Evolutionary conservation across 1,140 invertebrate genomes (phyloP).

Genomic region (Proctacanthus coquilletti): DNA sequence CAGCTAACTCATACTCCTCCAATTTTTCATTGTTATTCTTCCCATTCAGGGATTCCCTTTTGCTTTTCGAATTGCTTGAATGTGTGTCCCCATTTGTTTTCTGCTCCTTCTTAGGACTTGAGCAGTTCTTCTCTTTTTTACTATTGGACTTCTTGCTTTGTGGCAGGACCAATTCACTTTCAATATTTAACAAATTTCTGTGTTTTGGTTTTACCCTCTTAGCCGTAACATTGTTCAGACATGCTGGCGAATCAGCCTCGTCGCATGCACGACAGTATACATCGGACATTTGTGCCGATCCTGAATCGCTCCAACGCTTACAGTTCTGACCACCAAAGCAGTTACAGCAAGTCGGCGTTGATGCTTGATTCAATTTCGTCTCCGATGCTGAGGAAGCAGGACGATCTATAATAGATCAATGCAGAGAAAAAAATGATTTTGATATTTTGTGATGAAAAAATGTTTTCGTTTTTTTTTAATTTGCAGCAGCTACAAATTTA

Average conservation of each 20-base stretch:
- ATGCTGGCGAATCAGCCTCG: slow-evolving; percentile 33
- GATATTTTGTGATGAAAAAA: neutral
- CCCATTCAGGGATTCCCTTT: slow-evolving; percentile 11
- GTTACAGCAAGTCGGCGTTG: slow-evolving; percentile 27
- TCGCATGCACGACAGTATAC: slow-evolving; percentile 31
- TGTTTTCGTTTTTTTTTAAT: slow-evolving; percentile 4
- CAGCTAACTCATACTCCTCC: slow-evolving; percentile 39
- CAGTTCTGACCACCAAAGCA: slow-evolving; percentile 28
- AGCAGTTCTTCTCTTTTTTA: slow-evolving; percentile 13
- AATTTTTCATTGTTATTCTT: slow-evolving; percentile 10
- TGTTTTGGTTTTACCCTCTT: slow-evolving; percentile 24
- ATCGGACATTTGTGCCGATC: slow-evolving; percentile 30
- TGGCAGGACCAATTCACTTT: slow-evolving; percentile 26
- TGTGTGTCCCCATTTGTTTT: slow-evolving; percentile 5
- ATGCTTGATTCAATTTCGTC: slow-evolving; percentile 21
- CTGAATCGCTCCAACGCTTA: slow-evolving; percentile 23
- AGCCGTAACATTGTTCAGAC: slow-evolving; percentile 32
- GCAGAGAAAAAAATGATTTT: neutral
- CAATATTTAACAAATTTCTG: slow-evolving; percentile 22
- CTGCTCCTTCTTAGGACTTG: slow-evolving; percentile 15
- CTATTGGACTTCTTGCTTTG: slow-evolving; percentile 7
- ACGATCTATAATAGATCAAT: slow-evolving; percentile 27
- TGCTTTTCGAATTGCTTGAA: slow-evolving; percentile 10
- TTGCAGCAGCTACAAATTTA: neutral
- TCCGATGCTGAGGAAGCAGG: slow-evolving; percentile 31